Evolutionary conservation across 2,797 vertebrate species (phyloP), one percentile per base, ranked within the genome.

Genomic region (Catamblyrhynchus diadema): DNA sequence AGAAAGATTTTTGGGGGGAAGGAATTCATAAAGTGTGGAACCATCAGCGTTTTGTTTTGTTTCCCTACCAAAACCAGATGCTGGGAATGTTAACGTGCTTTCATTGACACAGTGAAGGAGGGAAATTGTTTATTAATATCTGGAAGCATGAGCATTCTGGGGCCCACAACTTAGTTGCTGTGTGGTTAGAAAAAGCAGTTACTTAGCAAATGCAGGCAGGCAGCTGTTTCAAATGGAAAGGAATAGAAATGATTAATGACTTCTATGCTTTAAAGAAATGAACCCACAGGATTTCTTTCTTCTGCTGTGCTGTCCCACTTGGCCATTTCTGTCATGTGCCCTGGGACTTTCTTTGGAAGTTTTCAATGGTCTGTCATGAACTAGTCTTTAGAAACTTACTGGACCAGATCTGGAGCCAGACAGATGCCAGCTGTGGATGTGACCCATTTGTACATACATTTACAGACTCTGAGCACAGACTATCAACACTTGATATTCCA

Each of bases 141-240:
- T 90, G 90, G 87, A 93, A 95, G 90, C 71, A 77, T 23, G 72
- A 86, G 88, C 41, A 56, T 94, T 91, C 87, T 90, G 93, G 90
- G 91, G 83, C 93, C 94, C 91, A 66, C 83, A 85, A 75, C 69
- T 81, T 35, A 70, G 73, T 81, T 84, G 92, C 91, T 88, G 82
- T 96, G 89, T 77, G 89, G 91, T 94, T 93, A 94, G 81, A 91
- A 93, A 92, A 93, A 89, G 93, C 91, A 95, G 83, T 94, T 51
- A 67, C 81, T 92, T 87, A 93, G 89, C 82, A 90, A 96, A 96
- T 88, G 89, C 82, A 94, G 91, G 88, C 95, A 84, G 81, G 90
- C 95, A 96, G 95, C 95, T 96, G 95, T 96, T 96, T 97, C 90
- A 80, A 88, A 94, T 95, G 94, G 94, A 95, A 94, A 93, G 86